Base-by-base conservation (phyloP, 2,797 vertebrate species). In the Limnodromus scolopaceus region DNA sequence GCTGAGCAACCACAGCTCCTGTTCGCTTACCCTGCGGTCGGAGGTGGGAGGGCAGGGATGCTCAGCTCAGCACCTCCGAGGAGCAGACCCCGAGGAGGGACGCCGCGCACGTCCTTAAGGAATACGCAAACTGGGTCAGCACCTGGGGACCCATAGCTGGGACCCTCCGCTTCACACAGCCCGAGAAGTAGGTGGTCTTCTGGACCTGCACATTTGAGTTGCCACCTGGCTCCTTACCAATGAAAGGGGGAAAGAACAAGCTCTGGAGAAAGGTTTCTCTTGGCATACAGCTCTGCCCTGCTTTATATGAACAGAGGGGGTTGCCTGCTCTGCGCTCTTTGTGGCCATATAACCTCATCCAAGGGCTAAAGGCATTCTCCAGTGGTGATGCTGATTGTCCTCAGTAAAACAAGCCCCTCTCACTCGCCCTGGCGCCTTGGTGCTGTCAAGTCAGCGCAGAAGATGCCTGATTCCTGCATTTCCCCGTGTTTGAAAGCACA, bases 1-100 rank as follows among this genome's bases (percentile, higher is more conserved):
- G 94, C 93, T 69, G 91, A 85, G 91, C 84, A 78, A 89, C 86
- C 86, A 46, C 92, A 93, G 82, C 87, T 93, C 87, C 93, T 66
- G 84, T 4, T 88, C 38, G 5, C 69, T 66, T 2, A 5, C 32
- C 0, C 60, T 85, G 85, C 8, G 80, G 82, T 34, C 11, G 45
- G 30, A 74, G 76, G 23, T 6, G 51, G 41, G 36, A 72, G 76
- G 61, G 58, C 57, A 79, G 46, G 55, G 89, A 61, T 27, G 82
- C 87, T 49, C 61, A 19, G 69, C 84, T 75, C 77, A 28, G 89
- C 86, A 69, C 80, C 84, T 27, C 20, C 0, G 5, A 58, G 76
- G 27, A 87, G 60, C 87, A 76, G 79, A 71, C 38, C 88, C 92
- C 0, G 1, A 71, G 64, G 34, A 78, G 36, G 70, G 46, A 10